Conservation (phyloP, 1,140 invertebrate genomes). For the Orchestia grillus region DNA sequence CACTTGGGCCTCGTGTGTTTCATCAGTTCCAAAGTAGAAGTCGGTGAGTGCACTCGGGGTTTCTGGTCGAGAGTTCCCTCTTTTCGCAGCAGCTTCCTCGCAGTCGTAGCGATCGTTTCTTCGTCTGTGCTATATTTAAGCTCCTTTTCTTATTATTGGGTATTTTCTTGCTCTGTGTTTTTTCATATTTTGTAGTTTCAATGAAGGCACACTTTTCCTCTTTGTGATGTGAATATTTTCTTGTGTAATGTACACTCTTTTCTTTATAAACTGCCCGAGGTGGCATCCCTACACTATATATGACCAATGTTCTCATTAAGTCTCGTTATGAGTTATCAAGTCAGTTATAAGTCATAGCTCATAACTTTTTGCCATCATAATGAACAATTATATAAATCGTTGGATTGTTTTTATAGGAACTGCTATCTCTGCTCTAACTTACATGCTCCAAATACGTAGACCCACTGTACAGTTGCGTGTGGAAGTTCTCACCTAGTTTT, state of each 20-base stretch:
- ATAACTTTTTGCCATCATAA: constrained; percentile 41
- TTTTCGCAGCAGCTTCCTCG: neutral
- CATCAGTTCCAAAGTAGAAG: neutral
- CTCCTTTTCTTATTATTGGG: neutral
- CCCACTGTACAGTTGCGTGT: constrained; percentile 17
- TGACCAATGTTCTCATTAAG: constrained; percentile 12
- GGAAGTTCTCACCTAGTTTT: neutral
- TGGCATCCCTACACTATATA: neutral
- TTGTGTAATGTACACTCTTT: neutral
- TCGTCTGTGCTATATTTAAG: neutral
- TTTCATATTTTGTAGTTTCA: constrained; percentile 1
- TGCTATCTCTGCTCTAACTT: constrained; percentile 18
- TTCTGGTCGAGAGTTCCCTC: neutral
- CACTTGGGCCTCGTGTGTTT: neutral
- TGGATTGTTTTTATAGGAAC: constrained; percentile 26
- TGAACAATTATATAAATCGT: constrained; percentile 11
- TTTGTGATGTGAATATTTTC: neutral
- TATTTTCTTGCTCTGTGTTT: neutral
- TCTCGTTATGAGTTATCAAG: constrained; percentile 40
- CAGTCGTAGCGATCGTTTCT: neutral
- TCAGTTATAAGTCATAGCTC: constrained; percentile 2
- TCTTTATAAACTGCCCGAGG: neutral
- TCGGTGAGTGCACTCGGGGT: neutral
- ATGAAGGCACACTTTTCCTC: neutral
- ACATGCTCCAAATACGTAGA: constrained; percentile 12